These are phyloP conservation scores for Zonitis immaculata DNA, from an alignment of 2,888 invertebrate genomes.

Conservation along the genomic window DNA sequence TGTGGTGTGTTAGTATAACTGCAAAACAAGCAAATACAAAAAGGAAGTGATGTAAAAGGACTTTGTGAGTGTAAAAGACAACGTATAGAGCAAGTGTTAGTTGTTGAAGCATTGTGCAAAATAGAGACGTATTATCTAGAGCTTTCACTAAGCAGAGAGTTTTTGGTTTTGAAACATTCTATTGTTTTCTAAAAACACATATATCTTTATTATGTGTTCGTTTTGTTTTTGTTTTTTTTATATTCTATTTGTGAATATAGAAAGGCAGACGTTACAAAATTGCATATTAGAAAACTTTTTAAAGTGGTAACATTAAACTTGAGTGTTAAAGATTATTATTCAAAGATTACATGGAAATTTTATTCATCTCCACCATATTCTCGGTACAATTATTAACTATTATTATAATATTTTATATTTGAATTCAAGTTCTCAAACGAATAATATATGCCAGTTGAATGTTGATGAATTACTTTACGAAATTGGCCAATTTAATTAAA, in stretches of 20 bases:
- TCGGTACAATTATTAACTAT: background rate
- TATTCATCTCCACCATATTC: background rate
- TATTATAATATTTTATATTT: too few relatives aligned
- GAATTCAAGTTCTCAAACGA: background rate
- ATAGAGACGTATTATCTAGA: background rate
- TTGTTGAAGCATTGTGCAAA: background rate
- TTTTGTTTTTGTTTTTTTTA: too few relatives aligned
- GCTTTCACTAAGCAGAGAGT: background rate
- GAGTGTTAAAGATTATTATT: background rate
- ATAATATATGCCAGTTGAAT: too few relatives aligned
- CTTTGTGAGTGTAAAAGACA: background rate
- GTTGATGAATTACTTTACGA: slow-evolving; percentile 11
- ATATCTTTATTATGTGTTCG: background rate
- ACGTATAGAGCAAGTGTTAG: background rate
- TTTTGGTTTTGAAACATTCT: background rate
- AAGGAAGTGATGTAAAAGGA: background rate
- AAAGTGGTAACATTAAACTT: background rate
- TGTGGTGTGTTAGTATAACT: background rate
- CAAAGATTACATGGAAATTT: background rate
- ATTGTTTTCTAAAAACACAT: background rate
- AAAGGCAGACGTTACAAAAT: background rate
- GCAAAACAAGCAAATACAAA: background rate
- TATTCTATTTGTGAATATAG: background rate
- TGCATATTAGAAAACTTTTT: background rate
- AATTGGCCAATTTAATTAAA: slow-evolving; percentile 22